Conservation (phyloP, 2,113 vertebrate genomes). For the Mandrillus leucophaeus region DNA sequence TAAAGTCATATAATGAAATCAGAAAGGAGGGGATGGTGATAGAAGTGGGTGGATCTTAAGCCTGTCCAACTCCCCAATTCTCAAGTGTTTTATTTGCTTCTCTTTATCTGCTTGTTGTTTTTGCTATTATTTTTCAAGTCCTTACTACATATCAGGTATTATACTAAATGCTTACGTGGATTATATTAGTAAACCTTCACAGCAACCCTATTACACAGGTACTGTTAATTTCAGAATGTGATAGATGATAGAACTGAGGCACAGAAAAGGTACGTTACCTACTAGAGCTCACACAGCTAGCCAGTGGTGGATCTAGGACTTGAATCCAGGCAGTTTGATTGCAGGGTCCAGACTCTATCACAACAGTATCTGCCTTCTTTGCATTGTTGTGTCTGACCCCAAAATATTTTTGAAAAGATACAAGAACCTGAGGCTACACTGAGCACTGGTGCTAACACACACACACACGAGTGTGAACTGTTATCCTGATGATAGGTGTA, state of each 20-base stretch:
- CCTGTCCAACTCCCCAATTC: neutral
- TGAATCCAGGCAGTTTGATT: neutral
- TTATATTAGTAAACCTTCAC: neutral
- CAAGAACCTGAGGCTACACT: neutral
- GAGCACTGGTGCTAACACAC: neutral
- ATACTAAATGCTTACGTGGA: neutral
- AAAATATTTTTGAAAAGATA: neutral
- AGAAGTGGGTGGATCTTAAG: neutral
- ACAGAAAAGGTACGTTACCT: neutral
- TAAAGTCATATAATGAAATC: neutral
- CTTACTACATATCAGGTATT: neutral
- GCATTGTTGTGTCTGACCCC: neutral
- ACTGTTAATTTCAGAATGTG: neutral
- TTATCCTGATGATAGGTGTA: neutral
- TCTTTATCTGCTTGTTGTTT: neutral
- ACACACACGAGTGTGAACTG: neutral
- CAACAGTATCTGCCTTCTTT: accelerated
- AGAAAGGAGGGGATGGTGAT: no score
- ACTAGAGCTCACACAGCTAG: neutral
- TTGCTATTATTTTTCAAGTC: neutral
- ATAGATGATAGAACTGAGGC: neutral
- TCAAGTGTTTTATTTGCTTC: neutral
- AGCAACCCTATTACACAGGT: neutral
- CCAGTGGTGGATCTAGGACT: neutral
- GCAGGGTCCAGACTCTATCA: neutral